These are phyloP conservation scores for Chroicocephalus ridibundus DNA, from an alignment of 2,113 vertebrate genomes.

Conservation along the genomic window DNA sequence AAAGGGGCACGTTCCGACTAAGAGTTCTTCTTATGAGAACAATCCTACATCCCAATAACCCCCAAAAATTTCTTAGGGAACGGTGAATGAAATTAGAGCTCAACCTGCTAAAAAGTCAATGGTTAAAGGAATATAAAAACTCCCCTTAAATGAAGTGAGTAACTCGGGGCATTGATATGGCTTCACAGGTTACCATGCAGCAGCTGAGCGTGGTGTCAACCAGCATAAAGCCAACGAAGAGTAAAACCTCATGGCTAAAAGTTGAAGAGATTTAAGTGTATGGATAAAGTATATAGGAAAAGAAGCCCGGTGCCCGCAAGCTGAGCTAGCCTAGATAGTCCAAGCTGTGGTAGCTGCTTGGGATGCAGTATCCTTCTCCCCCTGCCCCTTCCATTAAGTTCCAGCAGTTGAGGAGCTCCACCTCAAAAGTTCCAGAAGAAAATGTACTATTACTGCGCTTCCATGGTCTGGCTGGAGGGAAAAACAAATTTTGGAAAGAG, in stretches of 20 bases:
- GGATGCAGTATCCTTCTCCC: background rate
- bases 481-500: background rate
- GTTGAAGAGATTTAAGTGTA: background rate
- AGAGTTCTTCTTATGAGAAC: background rate
- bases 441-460: rapidly evolving
- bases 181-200: background rate
- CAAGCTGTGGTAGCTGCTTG: no score
- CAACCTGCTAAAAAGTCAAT: background rate
- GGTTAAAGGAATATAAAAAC: background rate
- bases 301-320: background rate
- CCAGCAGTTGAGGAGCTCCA: background rate
- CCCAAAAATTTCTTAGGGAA: background rate
- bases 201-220: background rate
- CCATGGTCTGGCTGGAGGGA: background rate
- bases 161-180: background rate
- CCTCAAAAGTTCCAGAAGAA: background rate
- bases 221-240: background rate
- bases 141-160: background rate
- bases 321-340: background rate
- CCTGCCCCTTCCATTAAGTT: background rate
- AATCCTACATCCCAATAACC: background rate
- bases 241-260: background rate
- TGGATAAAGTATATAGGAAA: background rate
- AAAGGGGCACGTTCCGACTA: background rate
- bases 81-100: background rate